Base-by-base conservation (phyloP, 2,113 vertebrate genomes). In the Rhinoptilus africanus region DNA sequence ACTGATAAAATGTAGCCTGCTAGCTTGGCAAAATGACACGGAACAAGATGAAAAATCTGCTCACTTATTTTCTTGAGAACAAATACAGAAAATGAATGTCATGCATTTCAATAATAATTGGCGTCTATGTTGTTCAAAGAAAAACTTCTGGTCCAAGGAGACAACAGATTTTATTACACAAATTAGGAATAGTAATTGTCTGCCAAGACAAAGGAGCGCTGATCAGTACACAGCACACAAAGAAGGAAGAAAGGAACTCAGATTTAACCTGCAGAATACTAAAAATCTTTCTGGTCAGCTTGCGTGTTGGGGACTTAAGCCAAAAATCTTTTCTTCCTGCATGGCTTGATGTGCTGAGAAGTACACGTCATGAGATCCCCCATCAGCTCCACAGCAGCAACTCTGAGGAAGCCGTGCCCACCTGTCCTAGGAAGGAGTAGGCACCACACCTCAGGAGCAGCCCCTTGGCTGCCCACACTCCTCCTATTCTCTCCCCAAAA, bases 111-210 rank as follows among this genome's bases (percentile, higher is more conserved):
- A 43, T 63, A 96, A 87, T 91, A 89, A 89, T 85, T 2, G 34
- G 35, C 2, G 0, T 72, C 86, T 62, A 15, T 75, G 79, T 57
- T 87, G 83, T 92, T 89, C 66, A 87, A 79, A 89, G 77, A 66
- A 88, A 95, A 96, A 85, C 80, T 91, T 91, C 72, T 93, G 88
- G 86, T 97, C 80, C 80, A 79, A 76, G 53, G 86, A 96, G 92
- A 96, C 84, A 89, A 79, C 48, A 85, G 94, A 95, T 92, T 97
- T 94, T 89, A 82, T 78, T 82, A 81, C 23, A 91, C 81, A 94
- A 93, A 95, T 96, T 95, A 93, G 56, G 23, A 95, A 78, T 27
- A 95, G 41, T 76, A 86, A 62, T 86, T 0, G 1, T 51, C 35
- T 41, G 72, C 28, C 35, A 91, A 93, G 53, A 95, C 69, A 97